Conservation (phyloP, 2,888 invertebrate species). For the Lithosia quadra region DNA sequence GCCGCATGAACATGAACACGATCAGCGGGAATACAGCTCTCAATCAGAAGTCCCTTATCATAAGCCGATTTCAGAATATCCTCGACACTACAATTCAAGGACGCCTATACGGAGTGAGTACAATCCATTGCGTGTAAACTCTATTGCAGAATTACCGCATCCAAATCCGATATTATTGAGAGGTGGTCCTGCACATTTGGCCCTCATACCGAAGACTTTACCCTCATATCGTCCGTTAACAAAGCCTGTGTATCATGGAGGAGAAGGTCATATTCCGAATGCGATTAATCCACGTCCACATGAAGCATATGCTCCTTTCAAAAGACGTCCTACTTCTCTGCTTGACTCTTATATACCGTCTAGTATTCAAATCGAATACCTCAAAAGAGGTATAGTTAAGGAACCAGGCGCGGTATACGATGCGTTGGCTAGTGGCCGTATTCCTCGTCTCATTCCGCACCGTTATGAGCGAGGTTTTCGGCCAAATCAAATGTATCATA, state of each 20-base stretch:
- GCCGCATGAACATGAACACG: conserved; percentile 61
- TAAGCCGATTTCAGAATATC: conserved; percentile 60
- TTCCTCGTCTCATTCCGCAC: conserved; percentile 62
- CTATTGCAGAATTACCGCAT: conserved; percentile 69
- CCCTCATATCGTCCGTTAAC: conserved; percentile 73
- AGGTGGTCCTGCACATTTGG: conserved; percentile 68
- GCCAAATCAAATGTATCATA: conserved; percentile 84
- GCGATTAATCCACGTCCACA: conserved; percentile 63
- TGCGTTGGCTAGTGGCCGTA: conserved; percentile 72
- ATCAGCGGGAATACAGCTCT: conserved; percentile 64
- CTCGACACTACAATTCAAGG: conserved; percentile 73
- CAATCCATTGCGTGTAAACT: conserved; percentile 47
- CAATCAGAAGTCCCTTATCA: conserved; percentile 66
- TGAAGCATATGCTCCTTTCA: conserved; percentile 64
- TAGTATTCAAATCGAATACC: conserved; percentile 81
- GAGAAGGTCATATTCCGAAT: conserved; percentile 54
- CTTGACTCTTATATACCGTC: conserved; percentile 88
- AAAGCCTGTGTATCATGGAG: conserved; percentile 72
- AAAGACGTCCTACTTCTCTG: conserved; percentile 81
- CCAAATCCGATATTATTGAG: conserved; percentile 74
- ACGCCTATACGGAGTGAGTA: conserved; percentile 70
- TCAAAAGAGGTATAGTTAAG: conserved; percentile 78
- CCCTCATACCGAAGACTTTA: conserved; percentile 77
- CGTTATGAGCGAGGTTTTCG: conserved; percentile 81
- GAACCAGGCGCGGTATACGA: conserved; percentile 79